Evolutionary conservation across 1,140 invertebrate genomes (phyloP).

Genomic region (Tyrophagus putrescentiae): DNA sequence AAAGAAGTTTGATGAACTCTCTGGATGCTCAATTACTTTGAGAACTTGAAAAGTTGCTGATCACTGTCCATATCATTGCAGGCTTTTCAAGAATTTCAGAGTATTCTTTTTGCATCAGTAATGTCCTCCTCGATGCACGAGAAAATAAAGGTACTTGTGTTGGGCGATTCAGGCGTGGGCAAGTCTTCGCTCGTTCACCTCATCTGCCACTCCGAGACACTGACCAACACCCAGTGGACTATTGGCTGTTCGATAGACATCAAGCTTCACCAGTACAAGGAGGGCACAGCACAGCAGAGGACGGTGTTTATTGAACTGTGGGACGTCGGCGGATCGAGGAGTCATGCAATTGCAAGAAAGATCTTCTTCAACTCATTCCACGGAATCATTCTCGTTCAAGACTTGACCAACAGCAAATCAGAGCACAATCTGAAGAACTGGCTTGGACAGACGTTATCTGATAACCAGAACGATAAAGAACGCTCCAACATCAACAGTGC

Average conservation of each 20-base stretch:
- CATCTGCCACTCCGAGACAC: conserved; percentile 68
- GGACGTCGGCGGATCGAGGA: conserved; percentile 85
- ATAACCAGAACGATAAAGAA: conserved; percentile 41
- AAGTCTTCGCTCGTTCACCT: conserved; percentile 86
- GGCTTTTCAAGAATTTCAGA: too few species aligned
- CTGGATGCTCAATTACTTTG: too few species aligned
- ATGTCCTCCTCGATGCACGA: conserved; percentile 41
- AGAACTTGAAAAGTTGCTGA: too few species aligned
- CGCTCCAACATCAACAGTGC: conserved; percentile 13
- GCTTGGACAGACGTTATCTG: conserved; percentile 70
- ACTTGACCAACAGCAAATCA: conserved; percentile 87
- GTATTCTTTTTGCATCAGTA: too few species aligned
- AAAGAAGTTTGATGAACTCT: too few species aligned
- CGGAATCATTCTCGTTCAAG: conserved; percentile 88
- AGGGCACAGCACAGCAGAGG: conserved; percentile 71
- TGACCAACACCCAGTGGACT: conserved; percentile 73
- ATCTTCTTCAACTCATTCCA: conserved; percentile 86
- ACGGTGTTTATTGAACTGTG: conserved; percentile 88
- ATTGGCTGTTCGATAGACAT: conserved; percentile 89
- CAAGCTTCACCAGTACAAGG: conserved; percentile 85
- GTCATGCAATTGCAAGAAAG: conserved; percentile 71
- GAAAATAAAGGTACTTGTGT: conserved; percentile 74
- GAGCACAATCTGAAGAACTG: conserved; percentile 82
- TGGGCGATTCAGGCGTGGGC: conserved; percentile 87
- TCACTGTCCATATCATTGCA: too few species aligned